Percentiles rank a stretch among this genome's conserved stretches.
Conservation (phyloP, 37 sponge, comb jelly and placozoan genomes). For the Crambe crambe region DNA sequence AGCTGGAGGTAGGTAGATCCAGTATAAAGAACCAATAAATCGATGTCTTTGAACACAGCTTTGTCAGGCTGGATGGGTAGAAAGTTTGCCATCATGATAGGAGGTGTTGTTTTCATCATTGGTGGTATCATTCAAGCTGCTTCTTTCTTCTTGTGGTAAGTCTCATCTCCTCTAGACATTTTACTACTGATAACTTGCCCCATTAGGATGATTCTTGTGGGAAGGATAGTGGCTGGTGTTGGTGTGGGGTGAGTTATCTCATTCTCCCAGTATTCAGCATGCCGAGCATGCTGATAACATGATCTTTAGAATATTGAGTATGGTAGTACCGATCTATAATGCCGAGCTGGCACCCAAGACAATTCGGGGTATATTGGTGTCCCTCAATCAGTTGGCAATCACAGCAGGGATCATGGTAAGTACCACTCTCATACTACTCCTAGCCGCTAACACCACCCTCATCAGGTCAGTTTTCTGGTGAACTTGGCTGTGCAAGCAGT, state of each 20-base stretch:
- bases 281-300: too few relatives aligned
- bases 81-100: constrained; percentile 53
- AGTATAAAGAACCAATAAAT: background rate
- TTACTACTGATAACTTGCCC: background rate
- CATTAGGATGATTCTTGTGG: constrained; percentile 66
- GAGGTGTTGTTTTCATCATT: constrained; percentile 51
- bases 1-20: constrained; percentile 50
- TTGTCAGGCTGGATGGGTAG: constrained; percentile 67
- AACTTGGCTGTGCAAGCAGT: constrained; percentile 11
- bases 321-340: constrained; percentile 81
- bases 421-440: too few relatives aligned
- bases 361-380: constrained; percentile 65
- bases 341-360: constrained; percentile 68
- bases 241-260: constrained; percentile 68
- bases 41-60: too few relatives aligned
- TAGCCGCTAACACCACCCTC: too few relatives aligned
- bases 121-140: constrained; percentile 63
- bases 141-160: constrained; percentile 63
- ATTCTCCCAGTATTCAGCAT: background rate
- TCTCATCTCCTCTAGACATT: background rate
- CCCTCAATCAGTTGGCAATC: constrained; percentile 74
- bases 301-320: constrained; percentile 66
- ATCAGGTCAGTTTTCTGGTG: constrained; percentile 66
- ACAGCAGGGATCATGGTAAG: constrained; percentile 78
- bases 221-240: constrained; percentile 67